Base-by-base conservation (phyloP, 35 echinoderm and acorn worm species). In the Chiridota heheva region DNA sequence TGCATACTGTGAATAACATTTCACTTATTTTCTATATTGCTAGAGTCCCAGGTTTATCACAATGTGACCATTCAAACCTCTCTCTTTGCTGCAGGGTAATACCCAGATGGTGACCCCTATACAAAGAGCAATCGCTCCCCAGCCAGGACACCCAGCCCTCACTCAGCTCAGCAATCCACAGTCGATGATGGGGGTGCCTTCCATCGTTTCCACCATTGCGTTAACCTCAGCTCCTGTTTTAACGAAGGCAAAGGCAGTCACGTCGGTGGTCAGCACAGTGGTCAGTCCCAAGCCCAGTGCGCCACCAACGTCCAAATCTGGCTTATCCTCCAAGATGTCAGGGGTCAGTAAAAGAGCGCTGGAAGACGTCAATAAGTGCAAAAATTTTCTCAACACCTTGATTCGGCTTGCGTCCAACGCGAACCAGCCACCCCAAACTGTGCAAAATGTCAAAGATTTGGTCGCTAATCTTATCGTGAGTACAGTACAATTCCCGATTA, bases 321-420 rank as follows among this genome's bases (percentile, higher is more conserved):
- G 16, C 1, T 13, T 74, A 15, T 17, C 18, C 0, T 42, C 40
- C 33, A 36, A 32, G 8, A 12, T 78, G 1, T 60, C 75, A 20
- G 47, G 26, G 33, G 73, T 36, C 28, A 78, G 62, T 31, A 78
- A 78, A 28, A 58, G 75, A 29, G 89, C 89, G 20, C 80, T 98
- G 85, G 95, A 98, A 24, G 90, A 91, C 64, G 95, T 98, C 8
- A 98, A 98, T 40, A 98, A 98, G 58, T 98, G 95, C 61, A 87
- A 82, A 81, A 98, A 98, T 70, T 98, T 98, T 41, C 53, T 98
- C 59, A 98, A 90, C 38, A 98, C 95, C 62, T 71, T 98, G 80
- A 98, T 98, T 26, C 91, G 83, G 47, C 69, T 98, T 36, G 95
- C 95, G 17, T 91, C 95, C 32, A 96, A 96, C 83, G 92, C 81